Evolutionary conservation across 2,113 vertebrate genomes (phyloP).

Genomic region (Guaruba guarouba): DNA sequence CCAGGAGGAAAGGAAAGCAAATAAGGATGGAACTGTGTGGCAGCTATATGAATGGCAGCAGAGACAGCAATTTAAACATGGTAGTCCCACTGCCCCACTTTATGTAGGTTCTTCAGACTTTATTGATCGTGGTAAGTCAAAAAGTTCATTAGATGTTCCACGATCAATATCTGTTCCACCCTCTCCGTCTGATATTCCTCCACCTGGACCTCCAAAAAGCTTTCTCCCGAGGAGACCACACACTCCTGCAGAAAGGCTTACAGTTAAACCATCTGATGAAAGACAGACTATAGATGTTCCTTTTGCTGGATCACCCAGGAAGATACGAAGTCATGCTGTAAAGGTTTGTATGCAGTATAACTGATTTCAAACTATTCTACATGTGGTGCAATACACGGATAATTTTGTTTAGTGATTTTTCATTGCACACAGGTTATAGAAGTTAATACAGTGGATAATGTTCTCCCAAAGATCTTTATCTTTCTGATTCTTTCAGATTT

Average conservation of each 20-base stretch:
- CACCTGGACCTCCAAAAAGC: slow-evolving; percentile 80
- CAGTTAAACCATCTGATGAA: slow-evolving; percentile 86
- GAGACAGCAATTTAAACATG: slow-evolving; percentile 94
- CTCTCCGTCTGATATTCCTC: slow-evolving; percentile 90
- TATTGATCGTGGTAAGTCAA: slow-evolving; percentile 83
- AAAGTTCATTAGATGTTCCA: slow-evolving; percentile 90
- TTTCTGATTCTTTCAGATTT: background rate
- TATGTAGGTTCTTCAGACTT: slow-evolving; percentile 82
- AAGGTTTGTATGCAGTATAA: slow-evolving; percentile 77
- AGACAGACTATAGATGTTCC: slow-evolving; percentile 76
- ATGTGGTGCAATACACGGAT: accelerated
- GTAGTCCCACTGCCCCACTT: slow-evolving; percentile 89
- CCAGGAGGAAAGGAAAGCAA: slow-evolving; percentile 89
- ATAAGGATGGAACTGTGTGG: slow-evolving; percentile 95
- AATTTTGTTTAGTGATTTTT: background rate
- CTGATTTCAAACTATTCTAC: background rate
- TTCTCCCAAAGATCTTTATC: background rate
- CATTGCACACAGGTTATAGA: background rate
- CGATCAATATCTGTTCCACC: slow-evolving; percentile 94
- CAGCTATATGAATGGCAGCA: slow-evolving; percentile 99
- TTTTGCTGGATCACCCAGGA: slow-evolving; percentile 84
- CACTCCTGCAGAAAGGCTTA: slow-evolving; percentile 91
- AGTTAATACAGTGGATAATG: background rate
- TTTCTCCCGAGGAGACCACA: slow-evolving; percentile 86
- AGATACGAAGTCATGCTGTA: slow-evolving; percentile 74